Evolutionary conservation across 2,797 vertebrate genomes (phyloP).

Genomic region (Pogonophryne albipinna): DNA sequence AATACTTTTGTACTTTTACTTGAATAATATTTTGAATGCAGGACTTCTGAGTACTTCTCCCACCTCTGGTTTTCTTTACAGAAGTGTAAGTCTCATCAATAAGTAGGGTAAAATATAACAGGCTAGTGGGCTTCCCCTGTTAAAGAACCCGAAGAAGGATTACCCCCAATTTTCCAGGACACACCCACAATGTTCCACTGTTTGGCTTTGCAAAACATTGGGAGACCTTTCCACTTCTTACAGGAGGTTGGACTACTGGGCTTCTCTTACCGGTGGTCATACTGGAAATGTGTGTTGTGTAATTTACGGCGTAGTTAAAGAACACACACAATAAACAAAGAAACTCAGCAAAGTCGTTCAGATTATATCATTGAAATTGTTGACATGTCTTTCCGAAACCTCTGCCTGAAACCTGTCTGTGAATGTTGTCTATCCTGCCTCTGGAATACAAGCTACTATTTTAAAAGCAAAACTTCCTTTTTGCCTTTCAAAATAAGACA

Average conservation of each 20-base stretch:
- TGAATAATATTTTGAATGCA: too few relatives aligned
- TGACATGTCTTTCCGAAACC: neutral
- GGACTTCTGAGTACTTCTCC: too few relatives aligned
- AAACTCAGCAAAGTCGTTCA: too few relatives aligned
- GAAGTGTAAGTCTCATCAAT: too few relatives aligned
- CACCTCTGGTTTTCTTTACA: too few relatives aligned
- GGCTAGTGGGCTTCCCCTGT: neutral
- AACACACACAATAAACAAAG: neutral
- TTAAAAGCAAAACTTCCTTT: neutral
- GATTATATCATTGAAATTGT: neutral
- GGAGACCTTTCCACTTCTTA: neutral
- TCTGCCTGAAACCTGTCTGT: neutral
- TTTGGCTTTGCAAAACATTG: neutral
- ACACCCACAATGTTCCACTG: constrained; percentile 48
- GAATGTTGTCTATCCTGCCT: too few relatives aligned
- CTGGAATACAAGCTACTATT: accelerated
- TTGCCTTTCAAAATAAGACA: constrained; percentile 44
- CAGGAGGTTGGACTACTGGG: neutral
- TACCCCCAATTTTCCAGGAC: constrained; percentile 34
- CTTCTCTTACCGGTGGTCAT: neutral
- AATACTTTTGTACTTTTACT: too few relatives aligned
- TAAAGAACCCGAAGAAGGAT: neutral
- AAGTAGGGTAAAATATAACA: neutral
- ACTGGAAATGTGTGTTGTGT: neutral
- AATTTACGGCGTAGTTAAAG: neutral